Percentiles rank a stretch among this genome's conserved stretches.
These are phyloP conservation scores for Macrostomum cliftonense DNA, from an alignment of 2,888 invertebrate species.

Conservation along the genomic window DNA sequence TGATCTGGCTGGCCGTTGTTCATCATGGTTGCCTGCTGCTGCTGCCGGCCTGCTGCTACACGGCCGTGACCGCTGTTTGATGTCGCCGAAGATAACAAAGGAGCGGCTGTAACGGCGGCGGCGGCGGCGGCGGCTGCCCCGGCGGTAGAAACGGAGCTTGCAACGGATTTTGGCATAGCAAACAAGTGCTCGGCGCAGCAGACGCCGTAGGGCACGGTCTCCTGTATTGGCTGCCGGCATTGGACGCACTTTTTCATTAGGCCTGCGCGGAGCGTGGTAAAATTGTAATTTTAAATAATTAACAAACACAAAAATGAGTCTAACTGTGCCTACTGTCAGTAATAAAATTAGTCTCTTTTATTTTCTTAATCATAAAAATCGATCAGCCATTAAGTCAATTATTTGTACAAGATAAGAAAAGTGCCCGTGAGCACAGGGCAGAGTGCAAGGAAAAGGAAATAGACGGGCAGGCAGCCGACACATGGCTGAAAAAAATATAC, in stretches of 20 bases:
- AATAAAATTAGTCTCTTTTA: too few relatives aligned
- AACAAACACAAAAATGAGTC: background rate
- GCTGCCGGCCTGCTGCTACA: too few relatives aligned
- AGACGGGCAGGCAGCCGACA: too few relatives aligned
- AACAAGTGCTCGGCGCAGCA: conserved; percentile 25
- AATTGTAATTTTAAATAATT: background rate
- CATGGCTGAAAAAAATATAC: too few relatives aligned
- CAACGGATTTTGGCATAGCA: background rate
- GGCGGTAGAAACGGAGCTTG: background rate
- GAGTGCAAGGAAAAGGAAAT: too few relatives aligned
- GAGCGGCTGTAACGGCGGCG: background rate
- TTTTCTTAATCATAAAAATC: too few relatives aligned
- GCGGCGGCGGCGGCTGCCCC: background rate
- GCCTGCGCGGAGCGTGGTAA: conserved; percentile 49
- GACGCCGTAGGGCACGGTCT: conserved; percentile 31
- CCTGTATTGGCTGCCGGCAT: conserved; percentile 66
- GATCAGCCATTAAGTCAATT: too few relatives aligned
- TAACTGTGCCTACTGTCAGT: background rate
- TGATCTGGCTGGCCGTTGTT: conserved; percentile 53
- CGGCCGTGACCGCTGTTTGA: too few relatives aligned
- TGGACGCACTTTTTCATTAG: conserved; percentile 93
- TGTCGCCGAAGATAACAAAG: background rate
- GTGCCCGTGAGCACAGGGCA: too few relatives aligned
- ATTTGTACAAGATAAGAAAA: too few relatives aligned
- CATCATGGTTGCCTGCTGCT: conserved; percentile 19